Evolutionary conservation across 2,888 invertebrate genomes (phyloP).

Genomic region (Troglohyphantes excavatus): DNA sequence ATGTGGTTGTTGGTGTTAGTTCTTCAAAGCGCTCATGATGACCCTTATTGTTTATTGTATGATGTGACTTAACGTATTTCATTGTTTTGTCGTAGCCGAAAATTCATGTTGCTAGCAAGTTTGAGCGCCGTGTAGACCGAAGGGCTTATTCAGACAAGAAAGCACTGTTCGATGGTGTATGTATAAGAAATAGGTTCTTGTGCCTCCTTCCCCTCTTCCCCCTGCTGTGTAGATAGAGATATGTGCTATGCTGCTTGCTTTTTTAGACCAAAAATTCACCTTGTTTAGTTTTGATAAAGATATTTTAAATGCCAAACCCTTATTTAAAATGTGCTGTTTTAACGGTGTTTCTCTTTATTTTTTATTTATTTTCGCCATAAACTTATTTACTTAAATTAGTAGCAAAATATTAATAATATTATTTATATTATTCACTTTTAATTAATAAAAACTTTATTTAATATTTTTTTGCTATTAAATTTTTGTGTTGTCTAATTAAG

Average conservation of each 20-base stretch:
- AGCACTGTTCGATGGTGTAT: slow-evolving; percentile 97
- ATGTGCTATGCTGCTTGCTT: background rate
- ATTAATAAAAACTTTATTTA: too few species aligned
- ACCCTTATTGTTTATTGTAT: slow-evolving; percentile 27
- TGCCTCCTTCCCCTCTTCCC: background rate
- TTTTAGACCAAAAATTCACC: background rate
- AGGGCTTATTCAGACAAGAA: slow-evolving; percentile 98
- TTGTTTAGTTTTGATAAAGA: background rate
- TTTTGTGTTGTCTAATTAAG: too few species aligned
- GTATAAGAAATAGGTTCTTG: slow-evolving; percentile 88
- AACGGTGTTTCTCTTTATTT: background rate
- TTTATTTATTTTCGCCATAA: too few species aligned
- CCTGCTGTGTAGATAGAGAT: background rate
- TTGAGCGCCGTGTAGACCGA: slow-evolving; percentile 98
- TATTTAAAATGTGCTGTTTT: background rate
- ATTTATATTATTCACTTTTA: too few species aligned
- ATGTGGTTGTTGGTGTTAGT: too few species aligned
- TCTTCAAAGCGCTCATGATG: slow-evolving; percentile 43
- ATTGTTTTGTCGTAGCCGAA: slow-evolving; percentile 88
- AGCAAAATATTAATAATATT: too few species aligned
- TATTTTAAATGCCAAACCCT: background rate
- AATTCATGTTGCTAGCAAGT: slow-evolving; percentile 99
- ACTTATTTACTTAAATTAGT: too few species aligned
- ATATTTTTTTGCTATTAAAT: too few species aligned
- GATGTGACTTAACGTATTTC: slow-evolving; percentile 45